Percentiles rank a stretch among this genome's conserved stretches.
These are phyloP conservation scores for Valencia hispanica DNA, from an alignment of 2,797 vertebrate species.

Conservation along the genomic window DNA sequence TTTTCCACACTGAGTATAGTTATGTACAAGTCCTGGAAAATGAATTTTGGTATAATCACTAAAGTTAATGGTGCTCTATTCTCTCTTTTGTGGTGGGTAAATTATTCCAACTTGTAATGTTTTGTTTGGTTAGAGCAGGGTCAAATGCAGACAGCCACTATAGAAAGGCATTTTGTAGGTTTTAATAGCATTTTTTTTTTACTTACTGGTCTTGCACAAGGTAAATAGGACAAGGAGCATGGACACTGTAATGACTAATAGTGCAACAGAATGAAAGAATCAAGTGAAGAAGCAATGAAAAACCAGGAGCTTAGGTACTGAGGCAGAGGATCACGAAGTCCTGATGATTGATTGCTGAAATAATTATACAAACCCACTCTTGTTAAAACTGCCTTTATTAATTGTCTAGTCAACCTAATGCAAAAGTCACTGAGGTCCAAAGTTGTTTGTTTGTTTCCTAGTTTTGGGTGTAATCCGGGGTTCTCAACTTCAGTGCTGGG, in stretches of 20 bases:
- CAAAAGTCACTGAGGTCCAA: neutral
- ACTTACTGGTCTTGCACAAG: neutral
- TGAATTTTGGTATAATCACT: neutral
- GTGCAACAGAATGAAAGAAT: neutral
- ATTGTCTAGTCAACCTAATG: neutral
- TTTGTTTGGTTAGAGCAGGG: neutral
- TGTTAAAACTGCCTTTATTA: neutral
- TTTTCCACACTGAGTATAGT: neutral
- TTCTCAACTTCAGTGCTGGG: neutral
- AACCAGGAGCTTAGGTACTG: neutral
- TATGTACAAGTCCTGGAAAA: neutral
- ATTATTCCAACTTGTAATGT: neutral
- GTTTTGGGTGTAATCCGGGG: too few species aligned
- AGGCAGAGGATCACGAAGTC: too few species aligned
- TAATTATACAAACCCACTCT: neutral
- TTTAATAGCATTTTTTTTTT: too few species aligned
- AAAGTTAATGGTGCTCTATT: neutral
- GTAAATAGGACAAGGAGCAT: neutral
- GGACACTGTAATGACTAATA: neutral
- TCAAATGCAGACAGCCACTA: neutral
- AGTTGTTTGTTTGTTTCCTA: too few species aligned
- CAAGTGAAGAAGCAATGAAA: neutral
- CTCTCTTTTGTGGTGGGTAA: neutral
- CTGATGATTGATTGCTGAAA: neutral
- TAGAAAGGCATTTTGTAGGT: neutral